Conservation (phyloP, 2,113 vertebrate species). For the Entelurus aequoreus region DNA sequence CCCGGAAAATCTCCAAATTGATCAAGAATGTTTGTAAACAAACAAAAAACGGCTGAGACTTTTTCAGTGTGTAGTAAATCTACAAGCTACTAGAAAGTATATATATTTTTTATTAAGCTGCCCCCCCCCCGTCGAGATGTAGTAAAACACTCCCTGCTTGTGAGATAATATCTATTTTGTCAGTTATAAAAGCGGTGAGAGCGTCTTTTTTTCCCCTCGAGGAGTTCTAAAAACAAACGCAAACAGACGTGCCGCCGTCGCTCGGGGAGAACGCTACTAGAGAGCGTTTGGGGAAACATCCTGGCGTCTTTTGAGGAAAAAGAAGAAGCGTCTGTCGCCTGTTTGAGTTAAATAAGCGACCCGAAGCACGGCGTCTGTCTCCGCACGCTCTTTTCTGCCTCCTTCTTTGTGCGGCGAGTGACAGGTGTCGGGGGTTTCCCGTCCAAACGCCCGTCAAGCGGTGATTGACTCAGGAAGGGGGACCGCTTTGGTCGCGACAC, state of each 20-base stretch:
- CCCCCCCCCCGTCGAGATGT: too few relatives aligned
- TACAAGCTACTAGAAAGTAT: too few relatives aligned
- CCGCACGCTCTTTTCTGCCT: conserved; percentile 38
- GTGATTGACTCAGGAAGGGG: conserved; percentile 47
- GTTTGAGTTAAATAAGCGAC: conserved; percentile 54
- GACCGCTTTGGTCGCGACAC: neutral
- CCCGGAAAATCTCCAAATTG: too few relatives aligned
- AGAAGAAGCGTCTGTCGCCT: conserved; percentile 40
- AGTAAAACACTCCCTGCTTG: too few relatives aligned
- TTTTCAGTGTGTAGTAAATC: too few relatives aligned
- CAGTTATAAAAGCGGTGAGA: neutral
- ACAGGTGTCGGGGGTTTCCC: conserved; percentile 44
- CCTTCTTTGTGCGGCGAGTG: conserved; percentile 38
- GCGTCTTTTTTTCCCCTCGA: conserved; percentile 15
- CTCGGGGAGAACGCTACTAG: conserved; percentile 31
- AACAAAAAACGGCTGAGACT: too few relatives aligned
- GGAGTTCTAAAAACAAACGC: conserved; percentile 29
- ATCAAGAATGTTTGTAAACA: too few relatives aligned
- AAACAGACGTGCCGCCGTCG: conserved; percentile 9
- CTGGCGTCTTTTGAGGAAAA: conserved; percentile 34
- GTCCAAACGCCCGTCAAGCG: neutral
- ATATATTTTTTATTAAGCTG: too few relatives aligned
- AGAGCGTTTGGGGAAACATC: conserved; percentile 31
- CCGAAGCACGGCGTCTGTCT: conserved; percentile 48
- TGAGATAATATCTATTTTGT: neutral